Conservation (phyloP, 1,140 invertebrate genomes). For the Meteorus sp. region DNA sequence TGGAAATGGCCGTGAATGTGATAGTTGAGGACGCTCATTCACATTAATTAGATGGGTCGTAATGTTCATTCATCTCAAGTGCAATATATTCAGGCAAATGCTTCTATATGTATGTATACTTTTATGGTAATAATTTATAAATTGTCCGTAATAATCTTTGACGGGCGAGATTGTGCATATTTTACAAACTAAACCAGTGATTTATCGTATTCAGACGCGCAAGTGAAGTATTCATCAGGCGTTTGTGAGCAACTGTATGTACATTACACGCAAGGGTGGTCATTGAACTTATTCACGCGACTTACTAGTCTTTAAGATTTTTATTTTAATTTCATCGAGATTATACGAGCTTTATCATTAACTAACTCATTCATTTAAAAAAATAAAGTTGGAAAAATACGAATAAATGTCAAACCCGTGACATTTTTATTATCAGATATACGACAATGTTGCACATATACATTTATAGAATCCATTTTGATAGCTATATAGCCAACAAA, state of each 20-base stretch:
- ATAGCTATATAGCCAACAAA: background rate
- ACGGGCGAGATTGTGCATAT: background rate
- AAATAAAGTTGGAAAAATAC: too few species aligned
- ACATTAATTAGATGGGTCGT: too few species aligned
- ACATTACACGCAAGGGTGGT: slow-evolving; percentile 5
- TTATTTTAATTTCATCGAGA: too few species aligned
- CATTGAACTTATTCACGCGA: slow-evolving; percentile 9
- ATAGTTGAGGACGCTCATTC: too few species aligned
- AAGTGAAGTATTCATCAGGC: slow-evolving; percentile 11
- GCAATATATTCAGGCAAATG: too few species aligned
- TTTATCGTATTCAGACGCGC: slow-evolving; percentile 3
- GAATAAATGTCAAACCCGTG: too few species aligned
- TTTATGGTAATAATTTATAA: slow-evolving; percentile 27
- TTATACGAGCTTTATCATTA: too few species aligned
- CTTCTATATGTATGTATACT: slow-evolving; percentile 2
- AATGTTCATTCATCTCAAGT: slow-evolving; percentile 7
- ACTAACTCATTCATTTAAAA: background rate
- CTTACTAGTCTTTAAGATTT: too few species aligned
- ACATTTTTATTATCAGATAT: too few species aligned
- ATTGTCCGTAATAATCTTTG: slow-evolving; percentile 25
- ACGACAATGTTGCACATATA: background rate
- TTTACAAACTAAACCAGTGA: background rate
- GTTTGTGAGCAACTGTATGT: background rate
- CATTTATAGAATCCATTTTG: too few species aligned
- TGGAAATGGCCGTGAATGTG: too few species aligned